phyloP scores from a whole-genome alignment of 2,113 vertebrate species.

The Paracanthobrama guichenoti region DNA sequence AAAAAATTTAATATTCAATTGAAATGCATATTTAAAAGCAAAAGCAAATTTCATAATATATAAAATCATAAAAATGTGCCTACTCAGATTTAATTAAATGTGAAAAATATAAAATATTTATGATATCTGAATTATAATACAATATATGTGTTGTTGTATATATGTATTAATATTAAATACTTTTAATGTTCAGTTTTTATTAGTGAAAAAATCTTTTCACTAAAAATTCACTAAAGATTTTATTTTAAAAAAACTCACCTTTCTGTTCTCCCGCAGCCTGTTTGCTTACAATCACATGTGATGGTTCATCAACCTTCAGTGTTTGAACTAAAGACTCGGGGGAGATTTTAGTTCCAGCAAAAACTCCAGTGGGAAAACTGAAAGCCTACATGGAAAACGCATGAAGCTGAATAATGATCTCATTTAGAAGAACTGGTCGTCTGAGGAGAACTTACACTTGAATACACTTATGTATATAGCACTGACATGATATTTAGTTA shows the following conservation, averaged over 20 bases:
- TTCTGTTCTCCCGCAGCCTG: constrained; percentile 47
- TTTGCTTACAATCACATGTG: constrained; percentile 3
- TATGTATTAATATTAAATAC: neutral
- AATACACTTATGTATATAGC: neutral
- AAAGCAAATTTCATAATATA: too few relatives aligned
- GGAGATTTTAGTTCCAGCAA: constrained; percentile 70
- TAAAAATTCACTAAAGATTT: too few relatives aligned
- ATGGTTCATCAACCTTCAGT: constrained; percentile 60
- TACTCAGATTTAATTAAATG: neutral
- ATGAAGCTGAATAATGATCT: neutral
- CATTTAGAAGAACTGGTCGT: neutral
- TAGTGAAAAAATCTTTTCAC: too few relatives aligned
- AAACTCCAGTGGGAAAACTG: constrained; percentile 66
- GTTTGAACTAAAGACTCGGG: constrained; percentile 70
- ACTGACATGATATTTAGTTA: neutral
- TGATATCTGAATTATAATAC: neutral
- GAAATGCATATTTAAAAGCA: neutral
- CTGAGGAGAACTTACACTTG: neutral
- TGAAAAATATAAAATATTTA: neutral
- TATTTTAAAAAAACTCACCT: too few relatives aligned
- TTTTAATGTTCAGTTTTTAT: neutral
- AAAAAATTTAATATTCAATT: neutral
- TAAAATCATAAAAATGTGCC: neutral
- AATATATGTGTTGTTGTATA: neutral
- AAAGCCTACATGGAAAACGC: constrained; percentile 3